Base-by-base conservation (phyloP, 2,113 vertebrate species). In the Takifugu flavidus region DNA sequence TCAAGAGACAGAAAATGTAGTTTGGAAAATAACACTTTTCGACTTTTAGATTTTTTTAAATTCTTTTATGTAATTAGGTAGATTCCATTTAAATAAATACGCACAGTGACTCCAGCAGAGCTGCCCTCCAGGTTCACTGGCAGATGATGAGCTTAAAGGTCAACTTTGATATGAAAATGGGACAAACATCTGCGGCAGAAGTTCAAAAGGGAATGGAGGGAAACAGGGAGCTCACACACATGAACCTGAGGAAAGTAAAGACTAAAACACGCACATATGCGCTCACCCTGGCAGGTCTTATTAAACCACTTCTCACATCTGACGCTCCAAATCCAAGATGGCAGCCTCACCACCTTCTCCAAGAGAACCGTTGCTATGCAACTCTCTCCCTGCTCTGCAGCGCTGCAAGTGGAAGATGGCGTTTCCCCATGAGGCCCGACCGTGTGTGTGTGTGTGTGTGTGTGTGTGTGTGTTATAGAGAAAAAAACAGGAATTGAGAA, bases 251-350 rank as follows among this genome's bases (percentile, higher is more conserved):
- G 39, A 39, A 49, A 62, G 65, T 63, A 62, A 78, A 74, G 54
- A 74, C 65, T 28, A 56, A 55, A 57, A 61, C 67, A 67, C 63
- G 62, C 70, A 56, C 61, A 52, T n/a, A 49, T 14, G 31, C 67
- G 62, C 66, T 15, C 62, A 20, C 62, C 29, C 72, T 57, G 49
- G 53, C 73, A 85, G 78, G 84, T 80, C 76, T 83, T 74, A 75
- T 81, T 80, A 85, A 67, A 67, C 70, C 68, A 70, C 78, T 75
- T 82, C 73, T 86, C 78, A 76, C 72, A 78, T 81, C 82, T 82
- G 81, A 82, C 6, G 71, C 72, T 82, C 66, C 60, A 85, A 78
- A 86, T 88, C 88, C 86, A 89, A 89, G 85, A 89, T 89, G 88
- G 84, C 82, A 8, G 78, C 65, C 59, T 70, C 52, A 8, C 29